phyloP scores from a whole-genome alignment of 2,888 invertebrate genomes.

The Drosophila emarginata region DNA sequence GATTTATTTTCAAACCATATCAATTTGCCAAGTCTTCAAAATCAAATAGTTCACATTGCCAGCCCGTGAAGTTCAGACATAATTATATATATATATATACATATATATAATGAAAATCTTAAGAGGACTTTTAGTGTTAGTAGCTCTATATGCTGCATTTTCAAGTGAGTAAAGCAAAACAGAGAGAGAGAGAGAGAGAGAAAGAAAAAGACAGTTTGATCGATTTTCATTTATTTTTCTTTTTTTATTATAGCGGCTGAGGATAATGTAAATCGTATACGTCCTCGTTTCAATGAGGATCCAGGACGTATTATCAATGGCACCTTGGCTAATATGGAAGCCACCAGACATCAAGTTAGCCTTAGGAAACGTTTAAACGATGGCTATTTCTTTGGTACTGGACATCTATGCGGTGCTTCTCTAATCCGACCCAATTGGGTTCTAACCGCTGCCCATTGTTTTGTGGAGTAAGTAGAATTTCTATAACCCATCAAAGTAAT shows the following conservation, averaged over 20 bases:
- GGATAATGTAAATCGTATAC: constrained; percentile 21
- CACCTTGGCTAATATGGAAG: constrained; percentile 56
- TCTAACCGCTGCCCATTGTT: constrained; percentile 79
- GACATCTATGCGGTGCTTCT: constrained; percentile 79
- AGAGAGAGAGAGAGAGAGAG: background rate
- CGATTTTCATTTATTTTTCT: background rate
- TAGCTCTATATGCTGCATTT: background rate
- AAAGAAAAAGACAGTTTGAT: too few species aligned
- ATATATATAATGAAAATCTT: background rate
- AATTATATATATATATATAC: background rate
- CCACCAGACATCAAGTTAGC: constrained; percentile 78
- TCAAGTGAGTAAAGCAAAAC: background rate
- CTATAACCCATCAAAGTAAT: too few species aligned
- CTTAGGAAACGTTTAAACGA: constrained; percentile 67
- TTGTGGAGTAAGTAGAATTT: constrained; percentile 73
- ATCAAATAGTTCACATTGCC: constrained; percentile 52
- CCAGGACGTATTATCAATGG: constrained; percentile 75
- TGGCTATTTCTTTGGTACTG: constrained; percentile 75
- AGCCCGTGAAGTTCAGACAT: constrained; percentile 31
- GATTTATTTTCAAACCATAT: constrained; percentile 56
- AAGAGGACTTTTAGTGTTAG: background rate
- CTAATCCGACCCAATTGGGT: constrained; percentile 71
- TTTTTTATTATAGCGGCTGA: background rate
- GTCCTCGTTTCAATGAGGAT: constrained; percentile 50
- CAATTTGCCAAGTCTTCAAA: constrained; percentile 23